These are phyloP conservation scores for Octodonta nipae DNA, from an alignment of 2,888 invertebrate species.

Conservation along the genomic window DNA sequence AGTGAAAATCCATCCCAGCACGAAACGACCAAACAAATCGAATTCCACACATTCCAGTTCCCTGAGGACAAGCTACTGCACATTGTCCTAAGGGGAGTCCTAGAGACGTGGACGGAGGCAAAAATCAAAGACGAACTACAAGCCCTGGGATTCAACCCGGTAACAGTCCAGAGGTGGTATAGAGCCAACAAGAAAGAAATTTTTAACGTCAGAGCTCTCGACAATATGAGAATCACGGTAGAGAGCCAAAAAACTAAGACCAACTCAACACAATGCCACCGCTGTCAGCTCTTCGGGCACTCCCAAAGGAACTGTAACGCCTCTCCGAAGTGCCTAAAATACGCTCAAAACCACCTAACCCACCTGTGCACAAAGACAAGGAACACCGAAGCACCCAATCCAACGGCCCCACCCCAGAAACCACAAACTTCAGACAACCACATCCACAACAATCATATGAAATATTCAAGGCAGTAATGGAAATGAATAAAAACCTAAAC, in stretches of 20 bases:
- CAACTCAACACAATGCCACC: not conserved
- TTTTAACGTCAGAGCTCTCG: not conserved
- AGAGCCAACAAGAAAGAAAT: not conserved
- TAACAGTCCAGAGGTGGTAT: not conserved
- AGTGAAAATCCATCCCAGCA: not conserved
- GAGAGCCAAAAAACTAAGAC: not conserved
- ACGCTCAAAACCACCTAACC: not conserved
- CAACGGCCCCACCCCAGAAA: not conserved
- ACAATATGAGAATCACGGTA: not conserved
- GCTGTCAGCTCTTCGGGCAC: conserved; percentile 1
- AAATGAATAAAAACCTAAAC: not conserved
- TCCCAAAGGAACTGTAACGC: not conserved
- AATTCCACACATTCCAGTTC: not conserved
- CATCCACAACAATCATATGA: not conserved
- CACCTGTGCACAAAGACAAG: not conserved
- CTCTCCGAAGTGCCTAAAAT: not conserved
- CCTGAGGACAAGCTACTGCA: not conserved
- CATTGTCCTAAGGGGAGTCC: not conserved
- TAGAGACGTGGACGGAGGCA: not conserved
- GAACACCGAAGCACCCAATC: not conserved
- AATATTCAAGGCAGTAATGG: not conserved
- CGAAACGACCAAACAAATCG: not conserved
- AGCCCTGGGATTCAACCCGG: not conserved
- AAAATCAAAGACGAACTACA: not conserved
- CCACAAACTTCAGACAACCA: not conserved